These are phyloP conservation scores for Styela plicata DNA, from an alignment of 23 tunicate species.

Conservation along the genomic window DNA sequence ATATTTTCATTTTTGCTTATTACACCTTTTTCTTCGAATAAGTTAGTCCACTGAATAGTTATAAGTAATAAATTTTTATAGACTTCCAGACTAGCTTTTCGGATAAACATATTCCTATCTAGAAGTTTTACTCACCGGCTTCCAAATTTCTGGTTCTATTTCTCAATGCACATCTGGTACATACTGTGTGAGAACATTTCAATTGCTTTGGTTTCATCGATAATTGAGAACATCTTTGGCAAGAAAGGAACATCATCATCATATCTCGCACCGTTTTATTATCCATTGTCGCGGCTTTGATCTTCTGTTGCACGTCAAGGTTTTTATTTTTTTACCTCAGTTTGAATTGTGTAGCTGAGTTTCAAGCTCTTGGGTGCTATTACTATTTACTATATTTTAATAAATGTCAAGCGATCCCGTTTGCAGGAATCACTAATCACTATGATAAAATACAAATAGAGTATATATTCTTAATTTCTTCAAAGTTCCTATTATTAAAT, in stretches of 20 bases:
- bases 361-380: no score
- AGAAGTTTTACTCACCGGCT: conserved; percentile 27
- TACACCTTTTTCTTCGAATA: no score
- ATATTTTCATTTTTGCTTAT: no score
- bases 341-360: no score
- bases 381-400: no score
- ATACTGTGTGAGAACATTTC: conserved; percentile 51
- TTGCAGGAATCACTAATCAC: not conserved
- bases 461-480: no score
- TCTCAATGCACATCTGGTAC: conserved; percentile 34
- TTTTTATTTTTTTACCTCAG: not conserved
- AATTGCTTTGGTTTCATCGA: conserved; percentile 43
- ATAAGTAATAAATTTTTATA: no score
- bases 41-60: no score
- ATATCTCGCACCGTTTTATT: conserved; percentile 29
- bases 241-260: conserved; percentile 48
- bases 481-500: no score
- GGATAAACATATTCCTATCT: no score
- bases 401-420: conserved; percentile 32
- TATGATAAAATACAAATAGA: no score
- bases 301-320: not conserved
- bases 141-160: conserved; percentile 35
- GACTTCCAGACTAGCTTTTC: no score
- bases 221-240: conserved; percentile 47
- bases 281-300: conserved; percentile 3